Evolutionary conservation across 1,140 invertebrate species (phyloP), one percentile per base, ranked within the genome.

Genomic region (Dinoponera quadriceps): DNA sequence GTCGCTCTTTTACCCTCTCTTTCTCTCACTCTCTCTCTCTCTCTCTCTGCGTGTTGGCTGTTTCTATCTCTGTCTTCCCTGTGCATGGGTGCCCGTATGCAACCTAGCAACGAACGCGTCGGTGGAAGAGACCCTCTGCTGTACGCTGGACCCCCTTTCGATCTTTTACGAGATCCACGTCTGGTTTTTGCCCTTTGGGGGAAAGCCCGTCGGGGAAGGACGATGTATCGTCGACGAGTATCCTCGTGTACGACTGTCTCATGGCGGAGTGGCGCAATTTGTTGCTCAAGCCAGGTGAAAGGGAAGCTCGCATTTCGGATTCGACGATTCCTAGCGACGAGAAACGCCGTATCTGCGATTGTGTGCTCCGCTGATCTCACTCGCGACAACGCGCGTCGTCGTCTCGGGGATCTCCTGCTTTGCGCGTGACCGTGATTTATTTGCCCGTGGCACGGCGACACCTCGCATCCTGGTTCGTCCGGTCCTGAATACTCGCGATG

Each of bases 91-190:
- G 33, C 18, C 48, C 25, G 18, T 11, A 44, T 29, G 57, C 60
- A 44, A 55, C 75, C 65, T 80, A 80, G 65, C 75, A 80, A 80
- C 75, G 75, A 33, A 33, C 2, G 75, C 49, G 38, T 71, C 75
- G 25, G 29, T 80, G 65, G 49, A 57, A 51, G 49, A 57, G 57
- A 29, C 54, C 16, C 55, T 51, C 49, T 29, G 22, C 33, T 25
- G 14, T 11, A 44, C 22, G 20, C 29, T 29, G 18, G 7, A 69
- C 51, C 51, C 48, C 20, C 29, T 27, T 33, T n/a, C 29, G 63
- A 68, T 69, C 63, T 57, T 44, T 69, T 13, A 51, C 27, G 25
- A 80, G 51, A 44, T 27, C 16, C 16, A 49, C 3, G n/a, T 1
- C 18, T 22, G 29, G 0, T 2, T 69, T 59, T 14, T 69, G 65